Conservation (phyloP, 1,140 invertebrate species). For the Drosophila saltans region DNA sequence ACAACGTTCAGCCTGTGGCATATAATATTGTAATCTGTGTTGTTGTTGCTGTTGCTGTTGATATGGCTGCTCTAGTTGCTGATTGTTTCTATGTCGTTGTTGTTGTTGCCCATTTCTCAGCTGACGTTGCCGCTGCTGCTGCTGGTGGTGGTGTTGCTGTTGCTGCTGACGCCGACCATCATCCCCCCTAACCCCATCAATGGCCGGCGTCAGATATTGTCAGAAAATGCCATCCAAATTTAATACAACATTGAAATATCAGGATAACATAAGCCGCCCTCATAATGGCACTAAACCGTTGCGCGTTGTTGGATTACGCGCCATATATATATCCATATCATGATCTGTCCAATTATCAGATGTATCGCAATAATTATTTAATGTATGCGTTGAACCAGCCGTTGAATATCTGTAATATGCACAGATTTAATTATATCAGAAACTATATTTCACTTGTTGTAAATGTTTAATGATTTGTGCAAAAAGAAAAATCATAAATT, state of each 20-base stretch:
- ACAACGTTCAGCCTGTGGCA: constrained; percentile 64
- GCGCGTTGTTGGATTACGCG: constrained; percentile 93
- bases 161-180: constrained; percentile 61
- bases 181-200: constrained; percentile 28
- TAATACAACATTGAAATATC: constrained; percentile 83
- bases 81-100: constrained; percentile 73
- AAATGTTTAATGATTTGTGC: constrained; percentile 35
- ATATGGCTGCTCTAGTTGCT: constrained; percentile 71
- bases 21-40: constrained; percentile 65
- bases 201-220: constrained; percentile 79
- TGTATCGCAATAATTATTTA: constrained; percentile 93
- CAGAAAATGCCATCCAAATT: constrained; percentile 82
- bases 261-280: constrained; percentile 83
- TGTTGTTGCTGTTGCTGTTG: constrained; percentile 64
- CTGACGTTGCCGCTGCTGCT: constrained; percentile 35
- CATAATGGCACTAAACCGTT: constrained; percentile 93
- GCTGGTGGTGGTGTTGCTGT: constrained; percentile 35
- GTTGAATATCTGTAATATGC: constrained; percentile 86
- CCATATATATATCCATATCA: constrained; percentile 97
- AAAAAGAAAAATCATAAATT: no score
- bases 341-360: constrained; percentile 97
- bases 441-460: neutral
- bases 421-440: constrained; percentile 32
- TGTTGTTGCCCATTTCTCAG: constrained; percentile 44
- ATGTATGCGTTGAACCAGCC: constrained; percentile 89